Conservation (phyloP, 2,113 vertebrate species). For the Lagopus leucura region DNA sequence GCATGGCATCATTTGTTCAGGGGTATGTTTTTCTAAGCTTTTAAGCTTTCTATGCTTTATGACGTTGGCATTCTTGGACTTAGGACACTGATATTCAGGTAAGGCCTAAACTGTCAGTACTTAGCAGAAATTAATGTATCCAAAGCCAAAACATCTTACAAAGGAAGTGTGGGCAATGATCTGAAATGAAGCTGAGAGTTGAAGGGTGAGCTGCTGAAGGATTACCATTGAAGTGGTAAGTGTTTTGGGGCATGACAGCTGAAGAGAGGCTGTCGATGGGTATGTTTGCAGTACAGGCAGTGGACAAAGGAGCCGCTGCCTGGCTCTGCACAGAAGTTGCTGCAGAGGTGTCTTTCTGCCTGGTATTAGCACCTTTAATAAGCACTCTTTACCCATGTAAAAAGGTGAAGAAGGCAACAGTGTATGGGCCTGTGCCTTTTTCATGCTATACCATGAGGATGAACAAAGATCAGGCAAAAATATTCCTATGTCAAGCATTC, state of each 20-base stretch:
- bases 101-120: background rate
- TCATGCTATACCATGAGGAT: background rate
- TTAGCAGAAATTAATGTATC: background rate
- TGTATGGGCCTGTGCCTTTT: background rate
- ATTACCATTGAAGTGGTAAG: accelerated
- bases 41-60: too few species aligned
- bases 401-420: background rate
- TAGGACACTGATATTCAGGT: accelerated
- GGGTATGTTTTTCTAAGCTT: accelerated
- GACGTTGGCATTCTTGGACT: accelerated
- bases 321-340: accelerated
- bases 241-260: background rate
- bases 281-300: background rate
- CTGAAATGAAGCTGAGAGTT: background rate
- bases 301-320: background rate
- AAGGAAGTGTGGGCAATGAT: accelerated
- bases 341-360: background rate
- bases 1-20: accelerated
- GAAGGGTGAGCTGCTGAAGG: background rate
- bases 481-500: background rate
- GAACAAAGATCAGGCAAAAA: background rate
- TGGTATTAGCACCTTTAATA: background rate
- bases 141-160: accelerated
- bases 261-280: accelerated
- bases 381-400: accelerated